Evolutionary conservation across 2,797 vertebrate genomes (phyloP).

Genomic region (Cryptoblepharus egeriae): DNA sequence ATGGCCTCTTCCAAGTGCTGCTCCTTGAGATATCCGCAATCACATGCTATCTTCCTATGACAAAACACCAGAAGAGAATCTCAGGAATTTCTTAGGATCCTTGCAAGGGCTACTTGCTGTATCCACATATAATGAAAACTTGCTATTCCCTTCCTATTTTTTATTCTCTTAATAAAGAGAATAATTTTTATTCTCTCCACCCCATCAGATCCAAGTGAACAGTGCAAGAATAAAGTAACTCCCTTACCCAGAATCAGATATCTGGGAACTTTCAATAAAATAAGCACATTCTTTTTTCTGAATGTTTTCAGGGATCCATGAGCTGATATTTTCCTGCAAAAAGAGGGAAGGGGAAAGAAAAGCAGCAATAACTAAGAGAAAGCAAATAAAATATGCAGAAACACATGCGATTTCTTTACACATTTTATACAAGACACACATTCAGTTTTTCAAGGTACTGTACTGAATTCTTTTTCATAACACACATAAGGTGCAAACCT

Average conservation of each 20-base stretch:
- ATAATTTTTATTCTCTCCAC: too few species aligned
- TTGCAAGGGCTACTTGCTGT: background rate
- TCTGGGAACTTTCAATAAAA: conserved; percentile 78
- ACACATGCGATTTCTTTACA: background rate
- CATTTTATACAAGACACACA: background rate
- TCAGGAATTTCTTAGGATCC: background rate
- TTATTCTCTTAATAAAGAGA: too few species aligned
- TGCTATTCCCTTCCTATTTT: too few species aligned
- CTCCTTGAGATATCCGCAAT: conserved; percentile 84
- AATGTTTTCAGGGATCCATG: conserved; percentile 87
- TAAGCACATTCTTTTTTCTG: conserved; percentile 87
- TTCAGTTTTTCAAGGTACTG: background rate
- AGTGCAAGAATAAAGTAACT: too few species aligned
- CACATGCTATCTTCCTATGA: conserved; percentile 81
- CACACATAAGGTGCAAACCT: too few species aligned
- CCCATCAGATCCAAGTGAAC: too few species aligned
- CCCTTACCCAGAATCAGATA: conserved; percentile 75
- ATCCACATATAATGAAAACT: background rate
- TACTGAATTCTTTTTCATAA: background rate
- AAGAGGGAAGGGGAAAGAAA: background rate
- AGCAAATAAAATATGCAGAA: background rate
- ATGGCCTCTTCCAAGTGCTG: conserved; percentile 83
- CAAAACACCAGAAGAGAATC: background rate
- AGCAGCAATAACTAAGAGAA: background rate
- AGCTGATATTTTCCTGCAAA: conserved; percentile 72